Percentiles rank a stretch among this genome's conserved stretches.
Conservation (phyloP, 2,797 vertebrate species). For the Enteromius treurensis region DNA sequence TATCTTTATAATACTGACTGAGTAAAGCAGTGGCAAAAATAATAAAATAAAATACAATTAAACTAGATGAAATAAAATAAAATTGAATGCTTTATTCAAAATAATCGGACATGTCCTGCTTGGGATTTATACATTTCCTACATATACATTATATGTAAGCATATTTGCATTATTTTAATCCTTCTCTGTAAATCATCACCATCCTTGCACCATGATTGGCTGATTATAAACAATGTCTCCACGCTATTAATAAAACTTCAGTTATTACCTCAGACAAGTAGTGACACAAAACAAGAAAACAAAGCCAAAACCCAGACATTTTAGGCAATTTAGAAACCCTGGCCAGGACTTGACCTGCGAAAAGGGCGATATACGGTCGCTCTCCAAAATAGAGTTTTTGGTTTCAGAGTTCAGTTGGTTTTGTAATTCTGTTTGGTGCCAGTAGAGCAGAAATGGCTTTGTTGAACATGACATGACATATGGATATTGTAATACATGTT, state of each 20-base stretch:
- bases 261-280: background rate
- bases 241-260: background rate
- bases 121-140: background rate
- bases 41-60: background rate
- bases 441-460: constrained; percentile 7
- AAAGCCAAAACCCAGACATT: no score
- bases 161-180: background rate
- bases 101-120: no score
- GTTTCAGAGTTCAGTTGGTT: background rate
- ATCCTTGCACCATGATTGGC: background rate
- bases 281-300: no score
- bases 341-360: background rate
- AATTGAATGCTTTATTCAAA: no score
- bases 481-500: background rate
- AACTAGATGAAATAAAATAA: no score
- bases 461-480: constrained; percentile 1
- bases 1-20: background rate
- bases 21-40: background rate
- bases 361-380: background rate
- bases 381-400: background rate
- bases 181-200: background rate
- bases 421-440: background rate
- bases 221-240: background rate
- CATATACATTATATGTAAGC: no score
- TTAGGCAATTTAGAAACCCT: no score